Base-by-base conservation (phyloP, 35 echinoderm and acorn worm species). In the Ophiothrix spiculata region DNA sequence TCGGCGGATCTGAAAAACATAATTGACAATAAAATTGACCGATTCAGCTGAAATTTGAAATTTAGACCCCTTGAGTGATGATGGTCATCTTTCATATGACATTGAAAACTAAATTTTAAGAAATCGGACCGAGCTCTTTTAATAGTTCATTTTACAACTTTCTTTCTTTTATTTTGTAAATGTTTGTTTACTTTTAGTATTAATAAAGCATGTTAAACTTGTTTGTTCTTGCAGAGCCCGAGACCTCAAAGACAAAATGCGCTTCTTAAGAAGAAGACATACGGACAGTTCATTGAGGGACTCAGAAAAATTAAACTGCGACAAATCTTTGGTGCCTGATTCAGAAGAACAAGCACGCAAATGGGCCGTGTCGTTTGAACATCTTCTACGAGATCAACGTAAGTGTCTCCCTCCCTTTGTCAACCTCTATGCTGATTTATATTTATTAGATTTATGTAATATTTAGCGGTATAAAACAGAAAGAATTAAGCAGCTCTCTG, bases 341-440 rank as follows among this genome's bases (percentile, higher is more conserved):
- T 84, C 87, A 46, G 80, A 89, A 77, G 80, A 82, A 42, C 91
- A 99, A n/a, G 92, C 91, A 35, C 76, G 84, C 29, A 88, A 91
- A 88, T 99, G 96, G 96, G 86, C 88, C 11, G 96, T 94, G 77
- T 94, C 88, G 15, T 99, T 99, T 86, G 96, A 99, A 76, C 91
- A 84, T 56, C 83, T 99, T 34, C 90, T 99, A 21, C 81, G 82
- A 85, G 96, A 99, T 85, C 83, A 99, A 85, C 79, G 96, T 99
- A 87, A 94, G 96, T 89, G 40, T 33, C 33, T 90, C 25, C 38
- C 32, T 36, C 16, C 13, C 38, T 80, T 45, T 87, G 32, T n/a
- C n/a, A n/a, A n/a, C n/a, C n/a, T n/a, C n/a, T n/a, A n/a, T n/a
- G n/a, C n/a, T n/a, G n/a, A n/a, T n/a, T n/a, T n/a, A n/a, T n/a